Conservation (phyloP, 2,888 invertebrate genomes). For the Drosophila suboccidentalis region DNA sequence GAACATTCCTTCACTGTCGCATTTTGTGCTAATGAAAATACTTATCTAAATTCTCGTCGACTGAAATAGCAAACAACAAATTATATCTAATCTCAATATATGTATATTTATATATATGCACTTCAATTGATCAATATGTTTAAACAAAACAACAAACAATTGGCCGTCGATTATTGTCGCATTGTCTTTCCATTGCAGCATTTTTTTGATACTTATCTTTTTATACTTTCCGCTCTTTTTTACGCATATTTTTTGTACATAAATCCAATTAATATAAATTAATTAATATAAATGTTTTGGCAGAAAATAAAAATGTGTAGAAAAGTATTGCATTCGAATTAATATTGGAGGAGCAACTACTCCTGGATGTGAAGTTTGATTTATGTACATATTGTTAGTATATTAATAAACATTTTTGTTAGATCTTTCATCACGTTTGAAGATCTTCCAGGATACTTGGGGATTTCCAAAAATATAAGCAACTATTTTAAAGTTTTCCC, state of each 20-base stretch:
- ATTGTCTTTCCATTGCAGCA: conserved; percentile 35
- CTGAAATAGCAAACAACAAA: conserved; percentile 31
- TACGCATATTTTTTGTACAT: conserved; percentile 38
- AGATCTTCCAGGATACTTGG: not conserved
- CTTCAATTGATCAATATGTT: conserved; percentile 20
- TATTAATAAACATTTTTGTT: not conserved
- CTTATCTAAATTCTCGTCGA: conserved; percentile 31
- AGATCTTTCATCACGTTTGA: not conserved
- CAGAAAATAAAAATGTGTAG: conserved; percentile 28
- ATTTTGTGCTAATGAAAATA: conserved; percentile 24
- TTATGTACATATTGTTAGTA: no score
- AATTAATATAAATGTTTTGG: conserved; percentile 15
- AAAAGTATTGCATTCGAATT: conserved; percentile 1
- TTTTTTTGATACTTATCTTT: conserved; percentile 32
- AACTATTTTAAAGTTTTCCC: not conserved
- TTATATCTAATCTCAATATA: conserved; percentile 28
- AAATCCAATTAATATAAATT: conserved; percentile 29
- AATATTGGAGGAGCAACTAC: not conserved
- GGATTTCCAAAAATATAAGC: not conserved
- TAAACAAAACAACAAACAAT: conserved; percentile 12
- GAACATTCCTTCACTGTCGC: conserved; percentile 54
- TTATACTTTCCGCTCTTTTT: conserved; percentile 28
- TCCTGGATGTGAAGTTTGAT: no score
- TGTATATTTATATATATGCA: conserved; percentile 10
- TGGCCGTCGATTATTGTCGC: conserved; percentile 13